These are phyloP conservation scores for Cathartes aura DNA, from an alignment of 2,113 vertebrate genomes.

Conservation along the genomic window DNA sequence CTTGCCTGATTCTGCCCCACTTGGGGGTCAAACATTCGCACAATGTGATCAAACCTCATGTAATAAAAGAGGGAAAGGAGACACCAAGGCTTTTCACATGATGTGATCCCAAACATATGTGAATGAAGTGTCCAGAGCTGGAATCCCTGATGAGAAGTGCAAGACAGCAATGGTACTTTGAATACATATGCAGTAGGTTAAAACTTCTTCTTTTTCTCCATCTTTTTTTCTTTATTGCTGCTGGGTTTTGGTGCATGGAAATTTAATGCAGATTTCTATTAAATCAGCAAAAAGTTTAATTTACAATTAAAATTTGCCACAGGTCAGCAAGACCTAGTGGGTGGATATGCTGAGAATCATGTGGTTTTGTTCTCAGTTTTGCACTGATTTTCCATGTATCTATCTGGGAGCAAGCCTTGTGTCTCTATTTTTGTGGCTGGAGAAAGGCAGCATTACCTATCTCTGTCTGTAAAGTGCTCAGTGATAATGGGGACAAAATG, in stretches of 20 bases:
- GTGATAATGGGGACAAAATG: neutral
- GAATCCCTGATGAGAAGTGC: neutral
- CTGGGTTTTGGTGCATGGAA: neutral
- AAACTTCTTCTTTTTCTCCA: neutral
- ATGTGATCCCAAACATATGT: neutral
- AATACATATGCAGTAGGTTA: neutral
- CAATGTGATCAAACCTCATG: neutral
- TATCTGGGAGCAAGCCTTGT: neutral
- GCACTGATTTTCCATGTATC: neutral
- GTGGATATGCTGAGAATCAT: neutral
- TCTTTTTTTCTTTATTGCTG: neutral
- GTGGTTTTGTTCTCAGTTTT: neutral
- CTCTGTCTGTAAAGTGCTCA: neutral
- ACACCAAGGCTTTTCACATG: neutral
- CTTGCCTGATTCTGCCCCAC: neutral
- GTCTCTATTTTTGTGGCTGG: neutral
- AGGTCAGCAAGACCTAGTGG: neutral
- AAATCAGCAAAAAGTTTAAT: neutral
- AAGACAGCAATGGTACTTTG: neutral
- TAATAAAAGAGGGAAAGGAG: neutral
- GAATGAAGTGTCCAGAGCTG: neutral
- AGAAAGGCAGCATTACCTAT: neutral
- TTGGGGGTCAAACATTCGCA: neutral
- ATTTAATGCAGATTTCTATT: neutral
- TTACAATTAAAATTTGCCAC: neutral